Base-by-base conservation (phyloP, 2,797 vertebrate genomes). In the Onychomys torridus region DNA sequence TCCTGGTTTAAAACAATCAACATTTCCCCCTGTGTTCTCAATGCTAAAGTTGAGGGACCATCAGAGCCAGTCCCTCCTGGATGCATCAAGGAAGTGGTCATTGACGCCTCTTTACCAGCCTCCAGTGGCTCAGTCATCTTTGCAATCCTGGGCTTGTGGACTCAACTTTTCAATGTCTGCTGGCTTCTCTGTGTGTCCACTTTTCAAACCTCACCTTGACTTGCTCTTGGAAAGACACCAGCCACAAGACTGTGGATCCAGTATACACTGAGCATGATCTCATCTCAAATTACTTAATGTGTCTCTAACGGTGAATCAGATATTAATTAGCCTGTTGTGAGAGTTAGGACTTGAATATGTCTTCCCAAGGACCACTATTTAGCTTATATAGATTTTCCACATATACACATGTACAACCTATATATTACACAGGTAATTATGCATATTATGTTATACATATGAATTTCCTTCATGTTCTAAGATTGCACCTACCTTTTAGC, bases 61-160 rank as follows among this genome's bases (percentile, higher is more conserved):
- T 13, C 69, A 59, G 69, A 57, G 17, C 52, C 52, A 6, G 12
- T 32, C 27, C 55, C 29, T 32, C 9, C 27, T 57, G 78, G 52
- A n/a, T 27, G 10, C 14, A 32, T 29, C 21, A 27, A n/a, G 52
- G 78, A 21, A 27, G 14, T 4, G 14, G 29, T 10, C 52, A n/a
- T 6, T 8, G 11, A 6, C 16, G 7, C 32, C 2, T 11, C 40
- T 75, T 27, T 21, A 43, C 65, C 0, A 0, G 11, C 9, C 65
- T 49, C 25, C 14, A 27, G 46, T 16, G 21, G 46, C 49, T 73
- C 67, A 19, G 34, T 3, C n/a, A 55, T 29, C 67, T n/a, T 40
- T 46, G 34, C 0, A 17, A 2, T 2, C 52, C 67, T 29, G 17
- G 2, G 25, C 37, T 34, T 14, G 3, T 19, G 34, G 67, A 61